Base-by-base conservation (phyloP, 2,888 invertebrate species). In the Chironomus riparius region DNA sequence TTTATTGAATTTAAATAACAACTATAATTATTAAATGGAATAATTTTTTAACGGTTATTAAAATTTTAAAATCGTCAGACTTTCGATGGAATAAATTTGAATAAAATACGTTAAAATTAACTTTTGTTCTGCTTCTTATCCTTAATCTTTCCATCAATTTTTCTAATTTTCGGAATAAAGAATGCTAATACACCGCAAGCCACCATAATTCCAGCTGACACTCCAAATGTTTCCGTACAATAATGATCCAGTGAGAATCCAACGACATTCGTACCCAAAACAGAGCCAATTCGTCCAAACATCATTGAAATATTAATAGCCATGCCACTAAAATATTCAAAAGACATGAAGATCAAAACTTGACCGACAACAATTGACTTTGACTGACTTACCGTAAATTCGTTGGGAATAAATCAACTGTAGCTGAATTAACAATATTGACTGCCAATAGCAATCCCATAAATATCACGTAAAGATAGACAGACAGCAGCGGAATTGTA, bases 241-340 rank as follows among this genome's bases (percentile, higher is more conserved):
- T 81, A 78, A 65, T 80, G 80, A 68, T 83, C 83, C 48, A 85
- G 80, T 18, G 85, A 76, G 4, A 80, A 79, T 56, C 84, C 85
- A 13, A 81, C 80, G 15, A 82, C 74, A 77, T 84, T 82, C 3
- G 83, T 82, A 3, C 85, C 85, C 47, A 81, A 79, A 77, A 84
- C 82, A 6, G 84, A 84, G 3, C 85, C 85, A 77, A 84, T 79
- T 77, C 85, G 79, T 47, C 85, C 85, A 77, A 82, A 82, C 83
- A 85, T 84, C 12, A 85, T 78, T 0, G 84, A 83, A 69, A 85
- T 81, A n/a, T 84, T 83, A 71, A 85, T 78, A n/a, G 84, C 85
- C 83, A 84, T 85, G 15, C 82, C 85, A 77, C 85, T 80, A 68
- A 82, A 38, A 38, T 10, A 38, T 38, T 80, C 62, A 73, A 56